Base-by-base conservation (phyloP, 1,140 invertebrate species). In the Pseudomyrmex dendroicus region DNA sequence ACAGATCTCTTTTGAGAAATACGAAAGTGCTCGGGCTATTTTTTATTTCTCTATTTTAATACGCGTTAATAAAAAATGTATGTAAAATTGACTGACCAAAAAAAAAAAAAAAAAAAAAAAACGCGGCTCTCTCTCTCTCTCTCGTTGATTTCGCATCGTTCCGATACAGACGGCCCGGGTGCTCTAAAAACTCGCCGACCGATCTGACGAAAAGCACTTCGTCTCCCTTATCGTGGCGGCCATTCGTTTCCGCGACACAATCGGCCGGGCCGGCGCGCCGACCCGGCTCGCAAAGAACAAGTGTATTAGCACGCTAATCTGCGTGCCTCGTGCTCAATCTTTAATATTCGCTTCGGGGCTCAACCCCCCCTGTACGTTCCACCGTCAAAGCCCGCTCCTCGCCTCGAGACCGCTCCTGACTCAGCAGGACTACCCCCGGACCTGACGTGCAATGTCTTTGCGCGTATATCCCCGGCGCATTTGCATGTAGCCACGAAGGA, bases 171-270 rank as follows among this genome's bases (percentile, higher is more conserved):
- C 15, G 54, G 3, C 20, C n/a, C 54, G 46, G 57, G 46, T 50
- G 63, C 25, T 44, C 48, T 54, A 84, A 84, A 86, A 84, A 73
- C 67, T 63, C 12, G 56, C 54, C 25, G 62, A 74, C 50, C 76
- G 50, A 78, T 80, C 85, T 61, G 85, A 87, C 85, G 85, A 87
- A 87, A 87, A 86, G 72, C 82, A 87, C 86, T 87, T 78, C 73
- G 85, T 87, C 85, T 84, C 84, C 57, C 85, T 87, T 87, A 86
- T 87, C 86, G 84, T 72, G 56, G 15, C 59, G 17, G 56, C 73
- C 84, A 84, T 87, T 87, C 86, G 84, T 87, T 87, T 68, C 62
- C 62, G 80, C 86, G 86, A 84, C 86, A 73, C 68, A 86, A 87
- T 87, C 86, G 86, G 78, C 48, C 61, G 48, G 22, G 57, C 78